These are phyloP conservation scores for Eupithecia centaureata DNA, from an alignment of 2,888 invertebrate species.

Conservation along the genomic window DNA sequence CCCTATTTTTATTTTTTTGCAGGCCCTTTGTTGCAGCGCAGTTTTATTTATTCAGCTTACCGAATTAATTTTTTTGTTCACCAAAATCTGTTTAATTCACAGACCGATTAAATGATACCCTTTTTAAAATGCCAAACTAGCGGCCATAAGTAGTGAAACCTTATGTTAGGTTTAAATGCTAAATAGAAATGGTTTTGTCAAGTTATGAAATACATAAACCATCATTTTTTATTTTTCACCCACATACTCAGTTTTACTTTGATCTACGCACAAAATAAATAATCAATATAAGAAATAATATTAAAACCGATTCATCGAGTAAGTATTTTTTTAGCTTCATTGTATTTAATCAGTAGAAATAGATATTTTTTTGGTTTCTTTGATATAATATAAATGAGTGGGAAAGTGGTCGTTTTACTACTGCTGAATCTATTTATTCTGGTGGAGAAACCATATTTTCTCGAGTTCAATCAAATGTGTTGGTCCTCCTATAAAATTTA, in stretches of 20 bases:
- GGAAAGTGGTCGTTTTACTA: neutral
- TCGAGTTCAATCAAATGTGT: neutral
- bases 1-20: too few species aligned
- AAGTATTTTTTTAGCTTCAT: neutral
- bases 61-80: too few species aligned
- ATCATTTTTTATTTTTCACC: slow-evolving; percentile 54
- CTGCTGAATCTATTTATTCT: neutral
- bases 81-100: too few species aligned
- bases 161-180: neutral
- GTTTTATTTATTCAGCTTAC: too few species aligned
- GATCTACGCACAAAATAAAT: slow-evolving; percentile 66
- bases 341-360: neutral
- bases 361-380: neutral
- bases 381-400: slow-evolving; percentile 1
- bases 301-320: neutral
- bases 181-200: neutral
- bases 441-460: neutral
- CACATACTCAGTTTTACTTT: slow-evolving; percentile 73
- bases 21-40: too few species aligned
- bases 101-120: too few species aligned
- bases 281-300: slow-evolving; percentile 12
- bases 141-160: too few species aligned
- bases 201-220: neutral
- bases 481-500: neutral
- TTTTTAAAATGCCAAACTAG: neutral